These are phyloP conservation scores for Holcopasites calliopsidis DNA, from an alignment of 1,140 invertebrate species.

Conservation along the genomic window DNA sequence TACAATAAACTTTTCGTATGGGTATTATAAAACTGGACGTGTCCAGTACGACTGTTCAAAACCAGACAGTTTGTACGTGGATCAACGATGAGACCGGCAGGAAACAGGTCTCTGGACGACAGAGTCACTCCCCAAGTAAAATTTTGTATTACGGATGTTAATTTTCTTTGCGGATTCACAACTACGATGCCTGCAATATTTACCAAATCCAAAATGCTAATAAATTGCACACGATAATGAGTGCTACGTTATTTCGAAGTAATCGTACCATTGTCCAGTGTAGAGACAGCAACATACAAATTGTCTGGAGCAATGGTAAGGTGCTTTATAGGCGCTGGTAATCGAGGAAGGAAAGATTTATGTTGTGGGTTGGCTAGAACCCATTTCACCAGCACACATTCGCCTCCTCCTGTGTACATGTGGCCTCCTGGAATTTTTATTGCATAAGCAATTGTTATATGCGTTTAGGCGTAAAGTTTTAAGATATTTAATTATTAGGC, in stretches of 20 bases:
- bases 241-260: conserved; percentile 60
- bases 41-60: conserved; percentile 88
- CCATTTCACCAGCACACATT: conserved; percentile 92
- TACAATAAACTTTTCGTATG: conserved; percentile 85
- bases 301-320: conserved; percentile 85
- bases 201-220: background rate
- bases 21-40: conserved; percentile 90
- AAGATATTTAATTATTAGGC: no score
- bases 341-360: conserved; percentile 86
- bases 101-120: conserved; percentile 79
- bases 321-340: conserved; percentile 85
- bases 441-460: background rate
- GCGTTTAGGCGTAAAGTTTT: no score
- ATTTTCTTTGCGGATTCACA: conserved; percentile 82
- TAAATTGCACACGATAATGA: background rate
- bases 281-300: conserved; percentile 84
- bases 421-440: conserved; percentile 79
- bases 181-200: conserved; percentile 83
- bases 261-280: conserved; percentile 85
- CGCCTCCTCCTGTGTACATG: conserved; percentile 88
- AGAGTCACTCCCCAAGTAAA: conserved; percentile 82
- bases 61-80: conserved; percentile 84
- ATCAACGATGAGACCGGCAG: conserved; percentile 85
- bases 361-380: conserved; percentile 79
- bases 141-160: conserved; percentile 84